A percentile compares a stretch with the other conserved stretches of the same genome.
Evolutionary conservation across 2,888 invertebrate species (phyloP).

Genomic region (Pollenia angustigena): DNA sequence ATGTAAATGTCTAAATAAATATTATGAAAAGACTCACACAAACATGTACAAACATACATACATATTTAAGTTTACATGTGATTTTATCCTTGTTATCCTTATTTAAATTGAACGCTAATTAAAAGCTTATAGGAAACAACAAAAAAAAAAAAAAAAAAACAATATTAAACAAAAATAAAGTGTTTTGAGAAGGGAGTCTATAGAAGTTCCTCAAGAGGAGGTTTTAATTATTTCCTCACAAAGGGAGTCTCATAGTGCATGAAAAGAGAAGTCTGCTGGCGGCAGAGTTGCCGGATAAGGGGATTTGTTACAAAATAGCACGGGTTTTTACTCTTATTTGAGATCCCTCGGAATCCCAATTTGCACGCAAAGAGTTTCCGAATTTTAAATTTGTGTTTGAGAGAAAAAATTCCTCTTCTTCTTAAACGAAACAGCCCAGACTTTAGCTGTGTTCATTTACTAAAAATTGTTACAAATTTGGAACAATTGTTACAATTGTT

Average conservation of each 20-base stretch:
- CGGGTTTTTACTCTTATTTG: too few species aligned
- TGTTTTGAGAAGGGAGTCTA: slow-evolving; percentile 44
- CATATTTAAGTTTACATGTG: background rate
- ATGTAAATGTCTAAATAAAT: slow-evolving; percentile 45
- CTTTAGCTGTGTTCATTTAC: too few species aligned
- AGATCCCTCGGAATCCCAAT: too few species aligned
- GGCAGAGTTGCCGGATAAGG: background rate
- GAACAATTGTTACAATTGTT: too few species aligned
- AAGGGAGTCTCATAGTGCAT: slow-evolving; percentile 24
- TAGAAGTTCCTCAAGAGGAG: slow-evolving; percentile 50
- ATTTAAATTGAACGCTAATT: slow-evolving; percentile 71
- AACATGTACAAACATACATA: slow-evolving; percentile 1
- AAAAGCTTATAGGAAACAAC: slow-evolving; percentile 62
- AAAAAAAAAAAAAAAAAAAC: slow-evolving; percentile 19
- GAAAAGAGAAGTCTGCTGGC: slow-evolving; percentile 46
- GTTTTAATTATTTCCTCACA: slow-evolving; percentile 63
- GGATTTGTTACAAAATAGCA: too few species aligned
- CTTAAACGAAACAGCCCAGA: too few species aligned
- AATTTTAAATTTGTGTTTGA: too few species aligned
- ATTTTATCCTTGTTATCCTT: slow-evolving; percentile 40
- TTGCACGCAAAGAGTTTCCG: too few species aligned
- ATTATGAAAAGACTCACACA: slow-evolving; percentile 14
- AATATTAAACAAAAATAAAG: slow-evolving; percentile 27
- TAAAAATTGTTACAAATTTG: too few species aligned
- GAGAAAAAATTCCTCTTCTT: too few species aligned